Conservation (phyloP, 1,140 invertebrate genomes). For the Teleogryllus occipitalis region DNA sequence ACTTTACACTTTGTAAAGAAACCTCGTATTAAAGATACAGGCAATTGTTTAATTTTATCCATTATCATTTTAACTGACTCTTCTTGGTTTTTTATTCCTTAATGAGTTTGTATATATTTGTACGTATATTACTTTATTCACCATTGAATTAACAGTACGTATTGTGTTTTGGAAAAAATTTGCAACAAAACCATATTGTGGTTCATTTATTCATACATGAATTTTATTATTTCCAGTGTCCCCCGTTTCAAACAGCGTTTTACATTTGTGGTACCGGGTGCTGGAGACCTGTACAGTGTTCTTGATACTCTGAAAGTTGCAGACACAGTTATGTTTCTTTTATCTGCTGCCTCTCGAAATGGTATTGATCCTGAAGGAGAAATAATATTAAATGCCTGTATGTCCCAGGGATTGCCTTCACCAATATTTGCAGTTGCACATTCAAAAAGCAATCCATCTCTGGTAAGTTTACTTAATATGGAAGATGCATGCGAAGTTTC, state of each 20-base stretch:
- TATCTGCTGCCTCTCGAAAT: slow-evolving; percentile 49
- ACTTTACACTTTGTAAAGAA: too few species aligned
- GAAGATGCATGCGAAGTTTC: too few species aligned
- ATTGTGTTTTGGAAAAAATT: too few species aligned
- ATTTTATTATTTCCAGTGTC: slow-evolving; percentile 44
- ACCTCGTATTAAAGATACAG: too few species aligned
- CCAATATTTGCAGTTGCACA: slow-evolving; percentile 68
- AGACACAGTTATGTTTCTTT: slow-evolving; percentile 69
- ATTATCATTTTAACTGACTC: too few species aligned
- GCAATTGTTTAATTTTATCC: too few species aligned
- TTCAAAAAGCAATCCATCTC: slow-evolving; percentile 57
- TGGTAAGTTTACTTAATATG: slow-evolving; percentile 29
- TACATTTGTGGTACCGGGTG: slow-evolving; percentile 62
- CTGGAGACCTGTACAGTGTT: slow-evolving; percentile 59
- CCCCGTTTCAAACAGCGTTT: slow-evolving; percentile 80
- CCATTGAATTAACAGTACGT: too few species aligned
- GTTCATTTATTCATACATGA: background rate
- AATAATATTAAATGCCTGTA: slow-evolving; percentile 57
- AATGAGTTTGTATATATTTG: too few species aligned
- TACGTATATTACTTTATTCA: too few species aligned
- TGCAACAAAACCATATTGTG: too few species aligned
- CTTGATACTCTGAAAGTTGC: slow-evolving; percentile 79
- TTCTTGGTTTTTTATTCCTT: too few species aligned
- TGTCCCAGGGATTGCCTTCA: slow-evolving; percentile 78
- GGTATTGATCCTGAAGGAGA: slow-evolving; percentile 69